Evolutionary conservation across 2,888 invertebrate species (phyloP).

Genomic region (Sipha maydis): DNA sequence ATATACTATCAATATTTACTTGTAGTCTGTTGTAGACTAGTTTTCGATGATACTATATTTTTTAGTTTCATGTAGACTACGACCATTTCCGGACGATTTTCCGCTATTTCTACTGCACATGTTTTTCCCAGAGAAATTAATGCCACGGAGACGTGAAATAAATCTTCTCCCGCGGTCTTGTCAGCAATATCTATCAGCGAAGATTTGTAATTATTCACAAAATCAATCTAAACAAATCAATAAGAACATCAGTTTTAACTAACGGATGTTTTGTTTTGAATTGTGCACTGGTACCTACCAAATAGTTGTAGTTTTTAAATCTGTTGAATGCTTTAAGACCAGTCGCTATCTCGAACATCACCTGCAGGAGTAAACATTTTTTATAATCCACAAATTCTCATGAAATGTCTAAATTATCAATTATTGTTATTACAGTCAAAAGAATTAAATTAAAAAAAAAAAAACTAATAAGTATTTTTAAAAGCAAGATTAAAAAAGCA

Average conservation of each 20-base stretch:
- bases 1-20: not conserved
- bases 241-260: not conserved
- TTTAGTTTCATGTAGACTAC: slow-evolving; percentile 68
- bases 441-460: too few species aligned
- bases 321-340: slow-evolving; percentile 76
- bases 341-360: slow-evolving; percentile 85
- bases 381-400: not conserved
- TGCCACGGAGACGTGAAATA: slow-evolving; percentile 71
- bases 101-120: slow-evolving; percentile 75
- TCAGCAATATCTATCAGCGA: slow-evolving; percentile 69
- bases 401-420: too few species aligned
- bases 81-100: slow-evolving; percentile 82
- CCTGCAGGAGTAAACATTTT: slow-evolving; percentile 65
- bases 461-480: too few species aligned
- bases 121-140: slow-evolving; percentile 75
- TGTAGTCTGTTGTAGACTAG: not conserved
- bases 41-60: not conserved
- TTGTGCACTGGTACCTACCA: slow-evolving; percentile 65
- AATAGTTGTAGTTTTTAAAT: slow-evolving; percentile 68
- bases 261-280: not conserved
- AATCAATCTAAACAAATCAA: slow-evolving; percentile 70
- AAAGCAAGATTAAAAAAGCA: too few species aligned
- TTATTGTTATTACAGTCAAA: too few species aligned
- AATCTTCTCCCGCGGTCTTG: slow-evolving; percentile 69
- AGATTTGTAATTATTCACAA: slow-evolving; percentile 69